Percentiles rank a stretch among this genome's conserved stretches.
Conservation (phyloP, 1,140 invertebrate species). For the Drosophila hydei region DNA sequence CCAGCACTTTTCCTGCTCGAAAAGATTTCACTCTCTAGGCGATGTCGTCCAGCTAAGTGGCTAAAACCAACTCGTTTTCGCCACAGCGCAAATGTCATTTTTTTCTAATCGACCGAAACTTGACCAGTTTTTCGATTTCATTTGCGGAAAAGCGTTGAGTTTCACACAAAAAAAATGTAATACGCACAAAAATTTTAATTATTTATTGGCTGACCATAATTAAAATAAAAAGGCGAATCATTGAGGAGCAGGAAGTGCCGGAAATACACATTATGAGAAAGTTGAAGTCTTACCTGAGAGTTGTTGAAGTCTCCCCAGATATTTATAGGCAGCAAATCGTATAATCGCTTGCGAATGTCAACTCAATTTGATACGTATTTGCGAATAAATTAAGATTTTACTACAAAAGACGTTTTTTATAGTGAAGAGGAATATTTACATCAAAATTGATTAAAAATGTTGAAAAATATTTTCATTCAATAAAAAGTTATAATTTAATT, state of each 20-base stretch:
- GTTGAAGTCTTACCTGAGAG: conserved; percentile 7
- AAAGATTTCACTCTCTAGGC: conserved; percentile 72
- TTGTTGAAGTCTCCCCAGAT: neutral
- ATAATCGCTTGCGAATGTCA: neutral
- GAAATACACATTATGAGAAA: conserved; percentile 27
- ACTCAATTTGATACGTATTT: too few relatives aligned
- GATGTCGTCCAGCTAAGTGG: conserved; percentile 39
- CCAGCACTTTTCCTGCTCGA: conserved; percentile 60
- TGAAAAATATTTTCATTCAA: too few relatives aligned
- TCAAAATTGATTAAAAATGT: too few relatives aligned
- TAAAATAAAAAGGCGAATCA: conserved; percentile 10
- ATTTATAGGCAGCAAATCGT: neutral
- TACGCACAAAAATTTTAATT: conserved; percentile 45
- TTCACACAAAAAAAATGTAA: conserved; percentile 9
- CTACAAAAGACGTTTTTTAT: too few relatives aligned
- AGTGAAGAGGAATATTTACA: too few relatives aligned
- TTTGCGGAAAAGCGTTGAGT: conserved; percentile 63
- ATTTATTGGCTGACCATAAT: conserved; percentile 52
- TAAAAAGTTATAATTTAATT: too few relatives aligned
- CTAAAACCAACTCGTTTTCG: conserved; percentile 51
- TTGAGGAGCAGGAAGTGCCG: conserved; percentile 54
- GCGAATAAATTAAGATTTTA: too few relatives aligned
- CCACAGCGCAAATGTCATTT: conserved; percentile 54
- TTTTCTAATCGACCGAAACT: conserved; percentile 22
- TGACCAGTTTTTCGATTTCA: conserved; percentile 71